Evolutionary conservation across 2,797 vertebrate genomes (phyloP).

Genomic region (Petrocephalus schoutedeni): DNA sequence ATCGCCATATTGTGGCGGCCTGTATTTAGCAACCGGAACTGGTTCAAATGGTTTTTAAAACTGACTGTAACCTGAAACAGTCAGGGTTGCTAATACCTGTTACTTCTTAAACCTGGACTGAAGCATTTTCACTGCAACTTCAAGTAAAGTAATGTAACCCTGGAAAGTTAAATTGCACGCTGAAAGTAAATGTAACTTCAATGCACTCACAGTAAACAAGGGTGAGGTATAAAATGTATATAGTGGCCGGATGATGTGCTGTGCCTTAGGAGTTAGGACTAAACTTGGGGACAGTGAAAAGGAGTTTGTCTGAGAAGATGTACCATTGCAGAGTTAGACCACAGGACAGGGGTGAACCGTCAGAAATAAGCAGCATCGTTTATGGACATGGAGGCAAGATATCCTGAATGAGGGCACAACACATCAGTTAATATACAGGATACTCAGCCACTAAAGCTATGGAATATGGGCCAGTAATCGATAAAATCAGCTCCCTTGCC

Average conservation of each 20-base stretch:
- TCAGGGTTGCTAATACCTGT: neutral
- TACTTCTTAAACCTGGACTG: no score
- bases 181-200: neutral
- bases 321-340: neutral
- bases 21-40: neutral
- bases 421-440: neutral
- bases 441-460: neutral
- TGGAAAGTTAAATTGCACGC: neutral
- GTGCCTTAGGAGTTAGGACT: neutral
- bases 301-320: neutral
- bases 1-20: neutral
- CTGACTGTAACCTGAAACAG: neutral
- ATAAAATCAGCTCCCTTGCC: neutral
- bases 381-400: neutral
- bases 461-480: neutral
- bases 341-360: neutral
- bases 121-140: neutral
- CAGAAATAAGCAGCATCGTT: neutral
- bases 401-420: neutral
- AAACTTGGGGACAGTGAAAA: neutral
- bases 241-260: neutral
- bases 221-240: neutral
- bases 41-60: neutral
- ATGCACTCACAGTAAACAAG: neutral
- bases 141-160: conserved; percentile 17